phyloP scores from a whole-genome alignment of 2,113 vertebrate species.

The Colossoma macropomum region DNA sequence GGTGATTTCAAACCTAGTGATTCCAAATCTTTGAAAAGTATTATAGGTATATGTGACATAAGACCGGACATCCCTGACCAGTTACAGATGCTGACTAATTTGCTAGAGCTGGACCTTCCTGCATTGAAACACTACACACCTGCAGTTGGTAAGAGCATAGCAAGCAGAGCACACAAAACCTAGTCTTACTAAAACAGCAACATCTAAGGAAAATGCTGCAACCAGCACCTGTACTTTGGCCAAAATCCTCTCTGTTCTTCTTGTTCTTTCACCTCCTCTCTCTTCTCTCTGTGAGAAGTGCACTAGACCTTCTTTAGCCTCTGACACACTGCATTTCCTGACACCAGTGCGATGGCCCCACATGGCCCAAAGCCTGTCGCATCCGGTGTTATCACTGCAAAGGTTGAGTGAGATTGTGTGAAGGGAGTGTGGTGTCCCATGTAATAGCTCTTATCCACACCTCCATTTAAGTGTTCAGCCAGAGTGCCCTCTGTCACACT shows the following conservation, averaged over 20 bases:
- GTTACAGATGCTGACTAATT: no score
- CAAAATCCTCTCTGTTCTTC: neutral
- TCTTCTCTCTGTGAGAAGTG: neutral
- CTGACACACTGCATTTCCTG: neutral
- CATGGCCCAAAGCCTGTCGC: neutral
- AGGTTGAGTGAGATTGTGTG: neutral
- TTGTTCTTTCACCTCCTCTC: neutral
- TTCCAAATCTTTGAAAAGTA: no score
- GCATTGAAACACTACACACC: no score
- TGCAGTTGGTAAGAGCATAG: no score
- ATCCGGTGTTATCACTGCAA: neutral
- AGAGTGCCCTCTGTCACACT: neutral
- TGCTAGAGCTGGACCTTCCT: no score
- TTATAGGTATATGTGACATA: no score
- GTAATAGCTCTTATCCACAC: conserved; percentile 9
- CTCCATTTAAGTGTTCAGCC: neutral
- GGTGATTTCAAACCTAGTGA: no score
- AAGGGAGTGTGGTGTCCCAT: neutral
- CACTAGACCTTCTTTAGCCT: neutral
- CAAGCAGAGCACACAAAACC: no score
- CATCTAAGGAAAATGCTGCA: neutral
- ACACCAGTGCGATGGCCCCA: neutral
- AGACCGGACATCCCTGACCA: no score
- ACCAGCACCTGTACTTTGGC: neutral
- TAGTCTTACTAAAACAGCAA: no score